A percentile compares a stretch with the other conserved stretches of the same genome.
phyloP scores from a whole-genome alignment of 2,113 vertebrate genomes.

The Triplophysa siluroides region DNA sequence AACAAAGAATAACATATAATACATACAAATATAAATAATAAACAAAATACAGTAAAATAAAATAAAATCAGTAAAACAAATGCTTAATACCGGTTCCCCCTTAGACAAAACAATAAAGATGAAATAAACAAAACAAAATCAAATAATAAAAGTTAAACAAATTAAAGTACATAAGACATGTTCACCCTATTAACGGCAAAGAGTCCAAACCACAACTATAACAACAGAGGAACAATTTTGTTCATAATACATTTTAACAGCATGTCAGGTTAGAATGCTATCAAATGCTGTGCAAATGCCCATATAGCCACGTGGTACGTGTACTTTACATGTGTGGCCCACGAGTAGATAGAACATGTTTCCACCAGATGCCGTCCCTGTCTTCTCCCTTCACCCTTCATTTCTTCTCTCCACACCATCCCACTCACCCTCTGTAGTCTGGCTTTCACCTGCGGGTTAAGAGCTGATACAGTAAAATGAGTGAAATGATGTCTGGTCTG shows the following conservation, averaged over 20 bases:
- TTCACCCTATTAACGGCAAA: too few species aligned
- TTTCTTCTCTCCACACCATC: background rate
- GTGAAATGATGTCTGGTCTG: constrained; percentile 14
- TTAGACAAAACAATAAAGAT: too few species aligned
- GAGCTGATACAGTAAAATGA: constrained; percentile 31
- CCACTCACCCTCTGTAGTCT: constrained; percentile 27
- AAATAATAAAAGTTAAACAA: too few species aligned
- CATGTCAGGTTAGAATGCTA: background rate
- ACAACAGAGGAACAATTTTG: too few species aligned
- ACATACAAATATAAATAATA: too few species aligned
- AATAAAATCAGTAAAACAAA: too few species aligned
- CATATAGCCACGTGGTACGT: background rate
- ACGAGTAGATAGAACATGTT: constrained; percentile 33
- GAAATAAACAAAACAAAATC: too few species aligned
- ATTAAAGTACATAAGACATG: too few species aligned
- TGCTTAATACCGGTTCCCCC: too few species aligned
- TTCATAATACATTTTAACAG: background rate
- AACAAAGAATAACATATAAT: too few species aligned
- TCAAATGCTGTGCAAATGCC: background rate
- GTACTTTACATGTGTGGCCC: constrained; percentile 23
- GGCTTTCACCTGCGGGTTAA: constrained; percentile 35
- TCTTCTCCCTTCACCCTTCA: background rate
- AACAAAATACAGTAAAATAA: too few species aligned
- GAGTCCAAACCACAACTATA: too few species aligned
- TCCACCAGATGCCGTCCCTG: constrained; percentile 51